phyloP scores from a whole-genome alignment of 2,113 vertebrate genomes.

The Panurus biarmicus region DNA sequence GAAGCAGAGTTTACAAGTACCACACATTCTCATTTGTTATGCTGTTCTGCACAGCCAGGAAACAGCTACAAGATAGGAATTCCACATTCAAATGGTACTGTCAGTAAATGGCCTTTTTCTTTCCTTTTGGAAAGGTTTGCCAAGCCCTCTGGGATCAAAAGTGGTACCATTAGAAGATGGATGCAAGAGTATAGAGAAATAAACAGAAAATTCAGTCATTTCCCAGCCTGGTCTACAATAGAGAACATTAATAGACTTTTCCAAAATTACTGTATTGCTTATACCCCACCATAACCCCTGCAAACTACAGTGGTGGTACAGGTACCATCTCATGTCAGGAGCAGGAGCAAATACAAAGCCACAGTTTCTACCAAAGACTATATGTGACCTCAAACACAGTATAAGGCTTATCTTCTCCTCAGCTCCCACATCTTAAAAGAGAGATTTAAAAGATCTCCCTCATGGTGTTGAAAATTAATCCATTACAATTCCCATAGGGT shows the following conservation, averaged over 20 bases:
- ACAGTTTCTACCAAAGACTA: not conserved
- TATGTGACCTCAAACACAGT: not conserved
- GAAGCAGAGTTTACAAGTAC: not conserved
- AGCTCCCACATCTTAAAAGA: not conserved
- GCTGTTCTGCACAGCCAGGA: not conserved
- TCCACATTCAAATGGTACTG: not conserved
- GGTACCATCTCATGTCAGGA: not conserved
- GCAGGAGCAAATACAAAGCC: not conserved
- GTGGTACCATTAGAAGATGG: not conserved
- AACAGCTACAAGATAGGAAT: not conserved
- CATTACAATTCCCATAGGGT: not conserved
- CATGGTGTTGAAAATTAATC: not conserved
- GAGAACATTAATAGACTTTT: not conserved
- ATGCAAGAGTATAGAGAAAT: not conserved
- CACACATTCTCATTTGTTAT: not conserved
- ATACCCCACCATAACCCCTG: not conserved
- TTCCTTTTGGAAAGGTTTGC: not conserved
- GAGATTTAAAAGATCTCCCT: not conserved
- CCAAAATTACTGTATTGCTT: not conserved
- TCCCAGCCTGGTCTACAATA: not conserved
- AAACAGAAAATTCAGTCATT: not conserved
- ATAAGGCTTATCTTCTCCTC: not conserved
- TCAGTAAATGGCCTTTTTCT: not conserved
- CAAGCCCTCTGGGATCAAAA: not conserved
- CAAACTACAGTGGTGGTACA: not conserved